Percentiles rank a stretch among this genome's conserved stretches.
phyloP scores from a whole-genome alignment of 2,888 invertebrate species.

The Pseudococcus longispinus region DNA sequence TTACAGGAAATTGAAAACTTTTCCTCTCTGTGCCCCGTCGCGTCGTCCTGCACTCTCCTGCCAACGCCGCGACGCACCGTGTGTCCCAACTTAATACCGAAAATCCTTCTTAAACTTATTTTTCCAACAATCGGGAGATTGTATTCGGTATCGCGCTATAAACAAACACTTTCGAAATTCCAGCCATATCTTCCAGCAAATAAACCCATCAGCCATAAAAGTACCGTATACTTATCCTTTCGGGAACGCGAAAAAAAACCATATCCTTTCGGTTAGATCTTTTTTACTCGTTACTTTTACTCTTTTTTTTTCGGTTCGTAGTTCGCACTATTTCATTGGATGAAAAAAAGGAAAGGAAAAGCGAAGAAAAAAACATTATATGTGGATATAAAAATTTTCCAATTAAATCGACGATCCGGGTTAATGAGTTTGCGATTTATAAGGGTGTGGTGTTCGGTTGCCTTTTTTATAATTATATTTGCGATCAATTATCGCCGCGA shows the following conservation, averaged over 20 bases:
- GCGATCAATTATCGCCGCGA: neutral
- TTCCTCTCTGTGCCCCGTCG: neutral
- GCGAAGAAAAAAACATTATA: neutral
- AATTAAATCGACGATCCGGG: neutral
- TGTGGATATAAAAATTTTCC: neutral
- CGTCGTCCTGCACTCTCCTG: neutral
- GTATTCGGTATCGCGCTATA: slow-evolving; percentile 53
- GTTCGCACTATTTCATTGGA: neutral
- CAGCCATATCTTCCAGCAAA: slow-evolving; percentile 52
- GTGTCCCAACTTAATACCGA: slow-evolving; percentile 48
- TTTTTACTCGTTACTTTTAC: slow-evolving; percentile 44
- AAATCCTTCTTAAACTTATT: slow-evolving; percentile 56
- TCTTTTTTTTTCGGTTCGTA: neutral
- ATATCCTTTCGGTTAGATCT: slow-evolving; percentile 49
- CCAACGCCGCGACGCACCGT: neutral
- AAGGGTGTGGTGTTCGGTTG: neutral
- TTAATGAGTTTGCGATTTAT: neutral
- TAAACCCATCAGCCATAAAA: slow-evolving; percentile 57
- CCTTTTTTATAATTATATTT: neutral
- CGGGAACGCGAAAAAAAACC: slow-evolving; percentile 49
- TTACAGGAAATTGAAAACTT: slow-evolving; percentile 59
- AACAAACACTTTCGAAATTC: slow-evolving; percentile 54
- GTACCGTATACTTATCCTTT: slow-evolving; percentile 51
- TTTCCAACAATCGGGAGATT: slow-evolving; percentile 55
- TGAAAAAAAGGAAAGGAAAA: neutral